These are phyloP conservation scores for Cryptocheilus praepositus DNA, from an alignment of 2,888 invertebrate genomes.

Conservation along the genomic window DNA sequence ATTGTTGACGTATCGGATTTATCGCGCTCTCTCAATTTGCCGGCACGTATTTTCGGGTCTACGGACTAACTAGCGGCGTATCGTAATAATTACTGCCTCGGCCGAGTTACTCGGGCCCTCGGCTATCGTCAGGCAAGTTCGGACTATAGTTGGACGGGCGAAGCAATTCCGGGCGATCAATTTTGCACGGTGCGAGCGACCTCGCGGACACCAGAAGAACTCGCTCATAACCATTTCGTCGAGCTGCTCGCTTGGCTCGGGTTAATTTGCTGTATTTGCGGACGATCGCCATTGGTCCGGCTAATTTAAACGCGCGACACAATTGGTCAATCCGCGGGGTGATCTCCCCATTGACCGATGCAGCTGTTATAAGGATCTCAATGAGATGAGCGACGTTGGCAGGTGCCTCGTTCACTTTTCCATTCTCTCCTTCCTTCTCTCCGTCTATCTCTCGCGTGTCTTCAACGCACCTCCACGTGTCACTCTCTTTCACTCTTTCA, in stretches of 20 bases:
- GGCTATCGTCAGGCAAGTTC: constrained; percentile 40
- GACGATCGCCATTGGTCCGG: constrained; percentile 46
- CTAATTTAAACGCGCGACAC: constrained; percentile 62
- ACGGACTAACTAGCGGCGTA: constrained; percentile 13
- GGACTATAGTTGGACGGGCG: constrained; percentile 44
- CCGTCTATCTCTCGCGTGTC: not conserved
- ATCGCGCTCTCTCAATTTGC: no score
- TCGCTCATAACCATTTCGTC: constrained; percentile 34
- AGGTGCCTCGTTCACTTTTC: constrained; percentile 56
- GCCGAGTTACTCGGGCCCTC: constrained; percentile 31
- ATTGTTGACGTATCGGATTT: no score
- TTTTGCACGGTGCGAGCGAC: constrained; percentile 46
- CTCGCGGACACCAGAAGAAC: constrained; percentile 23
- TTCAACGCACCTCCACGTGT: not conserved
- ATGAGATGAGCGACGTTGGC: constrained; percentile 70
- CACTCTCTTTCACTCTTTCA: constrained; percentile 11
- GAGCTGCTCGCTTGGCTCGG: constrained; percentile 18
- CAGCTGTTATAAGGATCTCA: constrained; percentile 69
- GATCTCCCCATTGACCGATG: constrained; percentile 66
- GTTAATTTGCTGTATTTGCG: constrained; percentile 18
- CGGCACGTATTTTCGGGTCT: constrained; percentile 1
- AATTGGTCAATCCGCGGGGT: constrained; percentile 59
- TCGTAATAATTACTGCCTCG: constrained; percentile 26
- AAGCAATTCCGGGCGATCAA: constrained; percentile 44
- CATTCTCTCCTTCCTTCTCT: constrained; percentile 10